Percentiles rank a stretch among this genome's conserved stretches.
These are phyloP conservation scores for Catagonus wagneri DNA, from an alignment of 2,113 vertebrate species.

Conservation along the genomic window DNA sequence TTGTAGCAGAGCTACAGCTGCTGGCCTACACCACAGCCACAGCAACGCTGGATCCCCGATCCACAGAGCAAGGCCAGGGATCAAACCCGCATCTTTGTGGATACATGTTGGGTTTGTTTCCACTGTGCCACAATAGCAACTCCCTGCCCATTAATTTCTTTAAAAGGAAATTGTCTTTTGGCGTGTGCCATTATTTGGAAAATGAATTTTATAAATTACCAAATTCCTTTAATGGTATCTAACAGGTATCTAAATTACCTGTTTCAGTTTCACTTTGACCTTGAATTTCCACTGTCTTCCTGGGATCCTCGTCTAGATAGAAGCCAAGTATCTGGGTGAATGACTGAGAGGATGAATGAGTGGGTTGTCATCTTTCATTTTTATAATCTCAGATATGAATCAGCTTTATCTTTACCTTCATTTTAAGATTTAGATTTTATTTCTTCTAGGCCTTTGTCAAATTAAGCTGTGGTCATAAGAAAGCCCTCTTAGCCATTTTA, in stretches of 20 bases:
- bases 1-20: too few species aligned
- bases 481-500: background rate
- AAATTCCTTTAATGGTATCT: background rate
- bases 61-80: too few species aligned
- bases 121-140: too few species aligned
- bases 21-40: too few species aligned
- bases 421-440: conserved; percentile 26
- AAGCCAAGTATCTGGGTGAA: background rate
- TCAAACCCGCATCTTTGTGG: too few species aligned
- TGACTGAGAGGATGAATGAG: background rate
- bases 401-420: background rate
- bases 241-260: background rate
- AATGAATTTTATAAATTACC: background rate
- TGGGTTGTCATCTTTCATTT: background rate
- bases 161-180: conserved; percentile 35
- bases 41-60: too few species aligned
- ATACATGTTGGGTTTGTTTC: too few species aligned
- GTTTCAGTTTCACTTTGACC: conserved; percentile 23
- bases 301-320: background rate
- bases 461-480: background rate
- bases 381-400: conserved; percentile 42
- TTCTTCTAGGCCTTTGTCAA: conserved; percentile 7
- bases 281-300: background rate
- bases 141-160: conserved; percentile 1
- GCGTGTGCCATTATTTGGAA: background rate